Evolutionary conservation across 2,797 vertebrate species (phyloP), one percentile per base, ranked within the genome.

Genomic region (Orestias chungarensis): DNA sequence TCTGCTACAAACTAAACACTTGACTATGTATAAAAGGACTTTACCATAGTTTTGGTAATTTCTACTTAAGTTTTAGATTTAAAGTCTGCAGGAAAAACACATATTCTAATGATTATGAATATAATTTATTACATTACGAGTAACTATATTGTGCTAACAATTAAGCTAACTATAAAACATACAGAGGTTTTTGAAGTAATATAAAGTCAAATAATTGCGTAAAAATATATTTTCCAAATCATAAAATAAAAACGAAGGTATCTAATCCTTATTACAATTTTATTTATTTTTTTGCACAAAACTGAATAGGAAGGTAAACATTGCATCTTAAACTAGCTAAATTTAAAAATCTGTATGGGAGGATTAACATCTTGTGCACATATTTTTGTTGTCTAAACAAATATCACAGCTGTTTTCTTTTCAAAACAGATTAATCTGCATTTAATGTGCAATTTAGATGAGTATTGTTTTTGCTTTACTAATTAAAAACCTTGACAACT

Each of bases 101-200:
- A 1, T 54, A 35, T 68, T 66, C 20, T 12, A 54, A 64, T 64
- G 50, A 69, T 12, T 61, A 49, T 78, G 80, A 71, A 80, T 78
- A 67, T 64, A 12, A 38, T 81, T 75, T 76, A 68, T 77, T 73
- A 50, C 20, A 59, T 44, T 31, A 27, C 47, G 49, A 44, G 40
- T 61, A 73, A 79, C 59, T 75, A 18, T 25, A 43, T 55, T 62
- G 18, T 44, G 40, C 12, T 11, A 46, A 59, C 55, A 65, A 49
- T 38, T 64, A 31, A 11, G 66, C 7, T 38, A 6, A 14, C 23
- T 62, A 4, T 23, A 62, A 73, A 17, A 69, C 57, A 66, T 12
- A 25, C 8, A 47, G 61, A 68, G 55, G 23, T 59, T 62, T 23
- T 42, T 66, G 42, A 61, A 17, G 8, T 18, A 40, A 40, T 15